Evolutionary conservation across 2,888 invertebrate genomes (phyloP).

Genomic region (Ornithoptera priamus): DNA sequence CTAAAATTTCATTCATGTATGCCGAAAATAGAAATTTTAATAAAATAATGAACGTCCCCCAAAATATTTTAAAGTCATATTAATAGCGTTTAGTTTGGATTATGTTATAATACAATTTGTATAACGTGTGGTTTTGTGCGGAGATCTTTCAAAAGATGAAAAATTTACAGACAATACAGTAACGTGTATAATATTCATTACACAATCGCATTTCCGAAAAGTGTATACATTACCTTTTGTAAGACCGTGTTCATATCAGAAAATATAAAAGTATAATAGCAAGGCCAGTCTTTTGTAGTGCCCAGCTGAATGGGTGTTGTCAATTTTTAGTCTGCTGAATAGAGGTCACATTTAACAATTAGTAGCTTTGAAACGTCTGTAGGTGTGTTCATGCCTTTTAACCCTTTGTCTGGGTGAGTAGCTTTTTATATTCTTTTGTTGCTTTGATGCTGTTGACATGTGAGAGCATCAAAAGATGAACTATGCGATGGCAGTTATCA

Average conservation of each 20-base stretch:
- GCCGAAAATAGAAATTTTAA: no score
- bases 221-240: slow-evolving; percentile 12
- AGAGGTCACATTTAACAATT: slow-evolving; percentile 9
- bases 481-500: neutral
- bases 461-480: neutral
- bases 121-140: neutral
- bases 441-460: slow-evolving; percentile 1
- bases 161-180: neutral
- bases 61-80: neutral
- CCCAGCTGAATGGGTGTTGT: slow-evolving; percentile 10
- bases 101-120: neutral
- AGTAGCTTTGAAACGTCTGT: slow-evolving; percentile 4
- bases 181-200: neutral
- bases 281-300: slow-evolving; percentile 18
- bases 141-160: neutral
- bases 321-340: slow-evolving; percentile 12
- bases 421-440: neutral
- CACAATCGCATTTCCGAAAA: neutral
- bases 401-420: neutral
- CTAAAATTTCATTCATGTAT: no score
- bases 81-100: neutral
- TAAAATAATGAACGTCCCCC: no score
- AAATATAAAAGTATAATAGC: slow-evolving; percentile 13
- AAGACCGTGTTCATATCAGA: slow-evolving; percentile 11
- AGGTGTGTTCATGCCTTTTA: neutral